Evolutionary conservation across 2,797 vertebrate genomes (phyloP).

Genomic region (Schizopygopsis malacanthus): DNA sequence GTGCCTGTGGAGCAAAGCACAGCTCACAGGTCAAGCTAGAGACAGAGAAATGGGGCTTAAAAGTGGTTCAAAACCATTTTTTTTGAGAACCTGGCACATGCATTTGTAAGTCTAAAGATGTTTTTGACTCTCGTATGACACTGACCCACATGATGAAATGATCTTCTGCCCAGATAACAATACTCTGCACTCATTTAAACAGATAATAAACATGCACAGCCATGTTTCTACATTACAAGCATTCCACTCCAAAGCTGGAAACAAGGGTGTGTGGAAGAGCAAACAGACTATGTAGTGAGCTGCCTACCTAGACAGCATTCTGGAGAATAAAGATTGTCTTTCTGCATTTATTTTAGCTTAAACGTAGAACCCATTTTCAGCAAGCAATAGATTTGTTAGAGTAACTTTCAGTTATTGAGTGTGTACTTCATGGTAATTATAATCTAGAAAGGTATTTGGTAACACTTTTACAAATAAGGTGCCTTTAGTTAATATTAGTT

Average conservation of each 20-base stretch:
- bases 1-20: constrained; percentile 67
- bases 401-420: not conserved
- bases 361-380: not conserved
- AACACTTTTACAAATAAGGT: too few relatives aligned
- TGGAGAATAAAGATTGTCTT: too few relatives aligned
- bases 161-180: not conserved
- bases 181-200: not conserved
- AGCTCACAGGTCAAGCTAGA: not conserved
- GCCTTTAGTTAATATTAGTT: too few relatives aligned
- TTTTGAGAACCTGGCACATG: not conserved
- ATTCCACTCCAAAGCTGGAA: not conserved
- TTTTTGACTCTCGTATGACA: not conserved
- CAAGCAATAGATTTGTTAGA: not conserved
- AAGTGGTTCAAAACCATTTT: not conserved
- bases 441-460: not conserved
- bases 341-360: not conserved
- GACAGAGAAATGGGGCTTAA: not conserved
- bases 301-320: too few relatives aligned
- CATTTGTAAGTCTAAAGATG: not conserved
- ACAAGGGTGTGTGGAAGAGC: not conserved
- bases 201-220: not conserved
- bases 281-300: too few relatives aligned
- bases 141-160: too few relatives aligned
- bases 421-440: too few relatives aligned
- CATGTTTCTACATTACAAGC: not conserved